Base-by-base conservation (phyloP, 2,113 vertebrate genomes). In the Ptilonorhynchus violaceus region DNA sequence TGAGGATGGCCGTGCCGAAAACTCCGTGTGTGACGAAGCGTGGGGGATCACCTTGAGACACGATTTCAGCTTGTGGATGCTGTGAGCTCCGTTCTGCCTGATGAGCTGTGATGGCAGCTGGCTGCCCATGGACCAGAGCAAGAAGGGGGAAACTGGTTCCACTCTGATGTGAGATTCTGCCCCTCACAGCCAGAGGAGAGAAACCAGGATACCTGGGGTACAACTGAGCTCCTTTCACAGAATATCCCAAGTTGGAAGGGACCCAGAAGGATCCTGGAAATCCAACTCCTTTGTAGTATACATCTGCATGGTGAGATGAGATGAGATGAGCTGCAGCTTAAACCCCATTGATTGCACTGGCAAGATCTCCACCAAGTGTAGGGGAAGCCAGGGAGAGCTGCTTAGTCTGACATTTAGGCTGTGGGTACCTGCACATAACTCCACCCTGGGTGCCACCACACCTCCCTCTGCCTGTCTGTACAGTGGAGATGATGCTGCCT, bases 11-110 rank as follows among this genome's bases (percentile, higher is more conserved):
- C 0, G 0, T 68, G 83, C 86, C 0, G 7, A 89, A 76, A 92
- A 16, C 55, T 41, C 17, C 6, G 66, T 72, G 91, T 90, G 87
- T 81, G 92, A 58, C 0, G 13, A 28, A 86, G 80, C 49, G 4
- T 91, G 42, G 33, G 55, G 56, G 73, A 84, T 95, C 87, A 91
- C 92, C 92, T 94, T 77, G 84, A 95, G 68, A 58, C 30, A 55
- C 1, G 1, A 23, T 58, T 90, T 42, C 41, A 53, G 81, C 82
- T 76, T 73, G 20, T 41, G 68, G 49, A 8, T 55, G 63, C 79
- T 53, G 69, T 62, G 10, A 77, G 47, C 55, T 74, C 25, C 0
- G 0, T 68, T 47, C 88, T 91, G 35, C 70, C 31, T 59, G 56
- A 55, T 0, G 1, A 63, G 21, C 62, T 44, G 10, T 3, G 9